Evolutionary conservation across 2,888 invertebrate genomes (phyloP).

Genomic region (Sesia apiformis): DNA sequence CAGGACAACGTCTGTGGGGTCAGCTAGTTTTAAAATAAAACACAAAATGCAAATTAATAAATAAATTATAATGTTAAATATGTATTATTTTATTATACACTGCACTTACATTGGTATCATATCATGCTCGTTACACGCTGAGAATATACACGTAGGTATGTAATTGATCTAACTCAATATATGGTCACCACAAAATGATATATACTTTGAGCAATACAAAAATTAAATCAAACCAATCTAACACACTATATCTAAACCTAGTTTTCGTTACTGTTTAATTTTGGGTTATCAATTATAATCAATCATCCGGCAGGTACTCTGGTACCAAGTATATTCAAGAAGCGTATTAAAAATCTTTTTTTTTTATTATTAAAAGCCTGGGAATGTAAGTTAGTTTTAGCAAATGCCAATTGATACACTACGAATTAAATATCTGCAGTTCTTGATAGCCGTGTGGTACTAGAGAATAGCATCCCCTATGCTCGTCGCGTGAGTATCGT

Average conservation of each 20-base stretch:
- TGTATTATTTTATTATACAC: slow-evolving; percentile 44
- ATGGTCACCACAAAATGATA: slow-evolving; percentile 51
- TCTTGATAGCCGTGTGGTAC: slow-evolving; percentile 18
- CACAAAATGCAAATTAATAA: slow-evolving; percentile 64
- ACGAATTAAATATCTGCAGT: too few relatives aligned
- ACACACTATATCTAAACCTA: too few relatives aligned
- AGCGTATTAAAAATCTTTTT: background rate
- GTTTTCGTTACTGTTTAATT: too few relatives aligned
- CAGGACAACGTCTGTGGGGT: background rate
- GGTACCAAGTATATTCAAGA: slow-evolving; percentile 16
- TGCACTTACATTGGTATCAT: slow-evolving; percentile 63
- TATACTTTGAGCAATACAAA: slow-evolving; percentile 71
- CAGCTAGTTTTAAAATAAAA: slow-evolving; percentile 1
- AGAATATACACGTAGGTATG: slow-evolving; percentile 56
- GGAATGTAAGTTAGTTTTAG: slow-evolving; percentile 52
- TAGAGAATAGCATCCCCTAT: too few relatives aligned
- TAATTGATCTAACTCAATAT: slow-evolving; percentile 24
- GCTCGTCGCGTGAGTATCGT: too few relatives aligned
- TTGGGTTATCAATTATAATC: too few relatives aligned
- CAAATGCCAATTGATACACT: too few relatives aligned
- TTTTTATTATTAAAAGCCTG: slow-evolving; percentile 26
- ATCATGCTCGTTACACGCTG: slow-evolving; percentile 54
- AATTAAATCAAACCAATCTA: slow-evolving; percentile 13
- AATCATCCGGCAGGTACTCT: slow-evolving; percentile 18
- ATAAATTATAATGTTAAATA: slow-evolving; percentile 72